These are phyloP conservation scores for Balearica regulorum DNA, from an alignment of 2,797 vertebrate genomes.

Conservation along the genomic window DNA sequence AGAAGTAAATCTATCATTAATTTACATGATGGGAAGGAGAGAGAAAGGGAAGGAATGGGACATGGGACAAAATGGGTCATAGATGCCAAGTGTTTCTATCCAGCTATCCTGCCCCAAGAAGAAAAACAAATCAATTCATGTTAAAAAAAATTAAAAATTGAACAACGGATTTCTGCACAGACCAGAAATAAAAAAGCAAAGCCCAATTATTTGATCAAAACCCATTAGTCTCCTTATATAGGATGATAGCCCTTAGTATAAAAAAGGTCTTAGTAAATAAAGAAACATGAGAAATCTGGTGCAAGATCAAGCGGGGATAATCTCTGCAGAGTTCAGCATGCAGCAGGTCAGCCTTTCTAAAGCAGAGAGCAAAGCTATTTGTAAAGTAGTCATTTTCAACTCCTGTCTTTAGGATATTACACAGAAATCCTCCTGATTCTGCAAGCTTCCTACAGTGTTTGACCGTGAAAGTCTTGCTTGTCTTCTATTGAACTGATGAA, in stretches of 20 bases:
- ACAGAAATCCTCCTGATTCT: not conserved
- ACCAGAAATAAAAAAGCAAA: not conserved
- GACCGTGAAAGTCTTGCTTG: not conserved
- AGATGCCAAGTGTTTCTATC: not conserved
- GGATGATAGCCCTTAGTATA: not conserved
- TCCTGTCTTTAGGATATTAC: not conserved
- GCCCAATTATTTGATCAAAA: not conserved
- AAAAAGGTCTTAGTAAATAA: not conserved
- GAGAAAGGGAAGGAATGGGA: not conserved
- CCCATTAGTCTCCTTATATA: not conserved
- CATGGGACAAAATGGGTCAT: not conserved
- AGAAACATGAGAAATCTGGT: not conserved
- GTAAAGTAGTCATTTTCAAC: not conserved
- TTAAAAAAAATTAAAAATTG: not conserved
- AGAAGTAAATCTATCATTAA: not conserved
- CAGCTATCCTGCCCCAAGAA: not conserved
- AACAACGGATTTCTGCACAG: not conserved
- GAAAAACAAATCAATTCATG: not conserved
- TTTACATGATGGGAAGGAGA: rapidly evolving
- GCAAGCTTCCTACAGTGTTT: not conserved
- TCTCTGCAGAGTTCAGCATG: not conserved
- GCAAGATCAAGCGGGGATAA: not conserved
- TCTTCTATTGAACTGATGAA: not conserved
- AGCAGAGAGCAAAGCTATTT: not conserved
- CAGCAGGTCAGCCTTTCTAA: not conserved